These are phyloP conservation scores for Trachurus trachurus DNA, from an alignment of 2,797 vertebrate genomes.

Conservation along the genomic window DNA sequence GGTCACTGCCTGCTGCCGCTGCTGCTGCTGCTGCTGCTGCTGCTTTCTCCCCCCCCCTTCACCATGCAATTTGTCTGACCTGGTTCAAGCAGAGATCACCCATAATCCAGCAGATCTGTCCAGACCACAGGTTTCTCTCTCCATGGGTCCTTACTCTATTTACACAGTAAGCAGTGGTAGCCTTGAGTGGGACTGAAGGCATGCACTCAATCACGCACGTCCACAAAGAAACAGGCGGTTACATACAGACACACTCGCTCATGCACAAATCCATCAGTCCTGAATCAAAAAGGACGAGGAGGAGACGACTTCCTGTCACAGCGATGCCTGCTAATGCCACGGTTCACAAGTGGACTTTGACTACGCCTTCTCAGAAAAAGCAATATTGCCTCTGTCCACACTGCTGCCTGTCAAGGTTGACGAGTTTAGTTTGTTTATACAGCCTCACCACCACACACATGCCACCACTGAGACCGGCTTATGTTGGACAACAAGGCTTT, in stretches of 20 bases:
- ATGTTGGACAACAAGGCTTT: slow-evolving; percentile 10
- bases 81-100: slow-evolving; percentile 59
- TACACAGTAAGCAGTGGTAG: slow-evolving; percentile 62
- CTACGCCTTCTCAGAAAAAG: slow-evolving; percentile 47
- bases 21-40: slow-evolving; percentile 49
- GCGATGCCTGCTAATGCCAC: slow-evolving; percentile 12
- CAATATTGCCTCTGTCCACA: slow-evolving; percentile 46
- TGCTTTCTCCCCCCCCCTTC: slow-evolving; percentile 21
- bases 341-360: slow-evolving; percentile 55
- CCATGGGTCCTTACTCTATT: slow-evolving; percentile 45
- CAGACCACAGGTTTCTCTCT: slow-evolving; percentile 44
- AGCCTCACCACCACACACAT: slow-evolving; percentile 25
- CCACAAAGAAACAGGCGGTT: slow-evolving; percentile 4
- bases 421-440: slow-evolving; percentile 50
- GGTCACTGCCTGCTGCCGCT: slow-evolving; percentile 69
- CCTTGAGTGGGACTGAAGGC: slow-evolving; percentile 30
- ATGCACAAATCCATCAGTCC: slow-evolving; percentile 16
- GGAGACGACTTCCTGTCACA: slow-evolving; percentile 24
- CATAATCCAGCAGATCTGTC: slow-evolving; percentile 73
- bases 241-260: slow-evolving; percentile 1
- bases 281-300: slow-evolving; percentile 33
- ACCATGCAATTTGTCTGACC: slow-evolving; percentile 69
- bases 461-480: slow-evolving; percentile 28
- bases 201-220: slow-evolving; percentile 37
- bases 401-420: slow-evolving; percentile 44